Conservation (phyloP, 2,888 invertebrate genomes). For the Noctua pronuba region DNA sequence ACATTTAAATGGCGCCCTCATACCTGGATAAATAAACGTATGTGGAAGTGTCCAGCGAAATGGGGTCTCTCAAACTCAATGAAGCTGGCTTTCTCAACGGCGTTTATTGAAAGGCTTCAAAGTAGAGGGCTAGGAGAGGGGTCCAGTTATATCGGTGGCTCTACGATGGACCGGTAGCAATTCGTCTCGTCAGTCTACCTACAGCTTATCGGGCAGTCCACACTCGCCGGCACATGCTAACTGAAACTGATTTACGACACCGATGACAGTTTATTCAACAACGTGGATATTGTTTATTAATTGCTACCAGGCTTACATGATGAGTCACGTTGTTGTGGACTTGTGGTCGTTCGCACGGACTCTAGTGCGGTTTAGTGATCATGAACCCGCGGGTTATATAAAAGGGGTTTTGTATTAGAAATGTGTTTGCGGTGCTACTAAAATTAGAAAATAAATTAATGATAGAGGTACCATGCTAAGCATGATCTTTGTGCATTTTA, state of each 20-base stretch:
- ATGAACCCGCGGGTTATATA: not conserved
- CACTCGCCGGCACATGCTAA: constrained; percentile 82
- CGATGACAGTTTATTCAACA: constrained; percentile 81
- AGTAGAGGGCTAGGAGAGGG: constrained; percentile 62
- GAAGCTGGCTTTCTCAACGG: constrained; percentile 56
- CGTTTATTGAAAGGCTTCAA: constrained; percentile 62
- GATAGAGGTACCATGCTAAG: too few relatives aligned
- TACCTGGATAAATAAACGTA: constrained; percentile 56
- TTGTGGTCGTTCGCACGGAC: constrained; percentile 31
- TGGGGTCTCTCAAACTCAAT: constrained; percentile 61
- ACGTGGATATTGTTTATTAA: constrained; percentile 77
- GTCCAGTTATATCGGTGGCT: constrained; percentile 72
- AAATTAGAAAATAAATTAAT: not conserved
- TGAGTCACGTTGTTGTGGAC: constrained; percentile 58
- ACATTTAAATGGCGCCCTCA: constrained; percentile 51
- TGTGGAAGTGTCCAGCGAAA: constrained; percentile 60
- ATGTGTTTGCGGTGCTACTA: not conserved
- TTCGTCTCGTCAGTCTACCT: constrained; percentile 81
- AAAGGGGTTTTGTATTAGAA: not conserved
- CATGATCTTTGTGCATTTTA: not conserved
- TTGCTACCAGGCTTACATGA: constrained; percentile 74
- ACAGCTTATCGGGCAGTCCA: constrained; percentile 85
- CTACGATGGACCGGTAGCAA: constrained; percentile 73
- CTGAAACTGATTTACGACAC: constrained; percentile 87
- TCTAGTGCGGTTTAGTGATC: constrained; percentile 39